Evolutionary conservation across 2,888 invertebrate species (phyloP).

Genomic region (Aleiodes alternator): DNA sequence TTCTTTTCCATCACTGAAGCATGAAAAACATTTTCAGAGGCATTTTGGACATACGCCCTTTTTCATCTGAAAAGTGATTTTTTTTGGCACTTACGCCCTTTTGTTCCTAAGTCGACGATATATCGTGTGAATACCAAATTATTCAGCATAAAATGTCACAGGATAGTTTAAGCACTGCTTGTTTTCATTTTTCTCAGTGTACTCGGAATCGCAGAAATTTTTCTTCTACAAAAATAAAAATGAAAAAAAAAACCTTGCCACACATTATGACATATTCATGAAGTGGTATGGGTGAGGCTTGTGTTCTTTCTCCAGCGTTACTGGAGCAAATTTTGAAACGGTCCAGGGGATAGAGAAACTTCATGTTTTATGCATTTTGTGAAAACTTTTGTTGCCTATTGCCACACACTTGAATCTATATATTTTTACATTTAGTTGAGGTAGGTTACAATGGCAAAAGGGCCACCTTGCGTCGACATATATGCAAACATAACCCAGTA

Average conservation of each 20-base stretch:
- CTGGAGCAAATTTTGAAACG: constrained; percentile 57
- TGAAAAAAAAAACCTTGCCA: neutral
- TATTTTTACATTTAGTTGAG: constrained; percentile 18
- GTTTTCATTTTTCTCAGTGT: constrained; percentile 17
- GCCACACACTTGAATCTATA: constrained; percentile 30
- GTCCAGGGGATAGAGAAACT: constrained; percentile 46
- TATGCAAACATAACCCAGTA: constrained; percentile 30
- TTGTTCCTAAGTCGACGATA: no score
- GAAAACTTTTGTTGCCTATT: constrained; percentile 31
- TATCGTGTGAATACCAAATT: no score
- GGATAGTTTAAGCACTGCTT: neutral
- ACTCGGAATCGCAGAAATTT: constrained; percentile 13
- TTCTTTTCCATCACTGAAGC: no score
- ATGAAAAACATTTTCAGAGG: no score
- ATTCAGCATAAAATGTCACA: no score
- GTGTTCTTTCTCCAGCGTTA: constrained; percentile 56
- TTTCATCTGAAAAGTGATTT: no score
- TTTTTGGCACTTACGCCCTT: no score
- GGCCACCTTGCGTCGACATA: constrained; percentile 21
- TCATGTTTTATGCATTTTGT: constrained; percentile 57
- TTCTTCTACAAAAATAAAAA: neutral
- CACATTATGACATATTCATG: constrained; percentile 30
- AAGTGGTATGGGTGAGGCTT: neutral
- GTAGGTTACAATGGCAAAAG: constrained; percentile 6
- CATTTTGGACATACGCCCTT: no score